phyloP scores from a whole-genome alignment of 1,140 invertebrate species.

The Asbolus verrucosus region DNA sequence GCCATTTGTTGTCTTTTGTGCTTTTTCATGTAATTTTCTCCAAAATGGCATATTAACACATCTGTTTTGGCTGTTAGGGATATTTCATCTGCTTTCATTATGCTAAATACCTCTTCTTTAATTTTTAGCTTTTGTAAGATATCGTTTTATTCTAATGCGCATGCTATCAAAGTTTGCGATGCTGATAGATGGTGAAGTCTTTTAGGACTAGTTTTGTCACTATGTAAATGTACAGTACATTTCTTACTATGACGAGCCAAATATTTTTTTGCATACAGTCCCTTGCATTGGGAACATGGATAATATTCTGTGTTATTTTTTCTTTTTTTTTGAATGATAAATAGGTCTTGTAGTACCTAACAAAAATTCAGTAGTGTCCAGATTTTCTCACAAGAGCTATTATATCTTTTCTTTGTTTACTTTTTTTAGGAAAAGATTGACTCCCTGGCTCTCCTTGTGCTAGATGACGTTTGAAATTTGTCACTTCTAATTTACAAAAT shows the following conservation, averaged over 20 bases:
- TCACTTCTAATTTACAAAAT: constrained; percentile 44
- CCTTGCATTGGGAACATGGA: constrained; percentile 47
- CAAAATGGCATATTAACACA: constrained; percentile 48
- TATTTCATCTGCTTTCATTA: constrained; percentile 52
- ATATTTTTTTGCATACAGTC: constrained; percentile 48
- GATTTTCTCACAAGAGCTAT: constrained; percentile 37
- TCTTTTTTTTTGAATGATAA: constrained; percentile 19
- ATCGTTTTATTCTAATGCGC: constrained; percentile 33
- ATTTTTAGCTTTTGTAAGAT: constrained; percentile 41
- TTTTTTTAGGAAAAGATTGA: constrained; percentile 48
- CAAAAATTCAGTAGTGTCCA: constrained; percentile 44
- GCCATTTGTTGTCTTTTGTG: constrained; percentile 52
- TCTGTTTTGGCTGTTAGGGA: constrained; percentile 51
- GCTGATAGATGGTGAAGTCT: constrained; percentile 21
- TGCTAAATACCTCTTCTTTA: constrained; percentile 53
- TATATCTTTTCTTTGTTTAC: constrained; percentile 43
- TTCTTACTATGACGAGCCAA: constrained; percentile 45
- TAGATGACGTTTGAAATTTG: constrained; percentile 54
- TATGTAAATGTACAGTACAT: constrained; percentile 31
- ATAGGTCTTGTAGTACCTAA: constrained; percentile 38
- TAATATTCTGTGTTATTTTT: constrained; percentile 44
- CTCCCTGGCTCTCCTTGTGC: constrained; percentile 46
- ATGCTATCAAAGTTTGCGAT: constrained; percentile 52
- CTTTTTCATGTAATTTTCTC: constrained; percentile 53
- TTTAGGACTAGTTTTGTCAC: not conserved